Evolutionary conservation across 2,888 invertebrate species (phyloP).

Genomic region (Rugalucina vietnamica): DNA sequence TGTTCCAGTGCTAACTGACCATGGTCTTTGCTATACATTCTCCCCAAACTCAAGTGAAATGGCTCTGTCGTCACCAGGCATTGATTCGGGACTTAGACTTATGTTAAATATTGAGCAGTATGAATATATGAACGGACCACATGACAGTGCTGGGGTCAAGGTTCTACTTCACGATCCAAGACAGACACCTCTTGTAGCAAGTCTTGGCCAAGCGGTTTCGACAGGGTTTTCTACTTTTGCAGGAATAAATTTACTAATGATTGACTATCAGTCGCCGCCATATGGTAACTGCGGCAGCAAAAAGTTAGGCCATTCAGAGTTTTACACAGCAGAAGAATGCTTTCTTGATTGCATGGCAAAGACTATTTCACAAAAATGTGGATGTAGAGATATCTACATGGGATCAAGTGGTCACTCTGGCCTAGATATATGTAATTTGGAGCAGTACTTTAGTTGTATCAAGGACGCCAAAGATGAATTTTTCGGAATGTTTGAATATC

Average conservation of each 20-base stretch:
- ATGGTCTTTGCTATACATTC: too few relatives aligned
- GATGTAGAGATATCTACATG: slow-evolving; percentile 64
- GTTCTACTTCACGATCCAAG: slow-evolving; percentile 70
- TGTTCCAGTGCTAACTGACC: too few relatives aligned
- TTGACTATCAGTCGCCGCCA: slow-evolving; percentile 57
- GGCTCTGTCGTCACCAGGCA: too few relatives aligned
- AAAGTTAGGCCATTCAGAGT: slow-evolving; percentile 43
- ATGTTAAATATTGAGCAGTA: slow-evolving; percentile 76
- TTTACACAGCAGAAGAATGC: slow-evolving; percentile 64
- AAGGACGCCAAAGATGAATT: slow-evolving; percentile 28
- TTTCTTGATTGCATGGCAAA: slow-evolving; percentile 55
- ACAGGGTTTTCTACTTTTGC: too few relatives aligned
- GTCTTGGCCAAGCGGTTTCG: slow-evolving; percentile 73
- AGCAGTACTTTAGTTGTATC: slow-evolving; percentile 37
- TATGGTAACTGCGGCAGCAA: slow-evolving; percentile 60
- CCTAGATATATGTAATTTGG: slow-evolving; percentile 42
- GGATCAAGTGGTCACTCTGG: slow-evolving; percentile 38
- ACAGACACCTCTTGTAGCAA: slow-evolving; percentile 70
- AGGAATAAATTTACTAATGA: too few relatives aligned
- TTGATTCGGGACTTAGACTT: slow-evolving; percentile 71
- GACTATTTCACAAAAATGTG: slow-evolving; percentile 40
- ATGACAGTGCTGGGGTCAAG: slow-evolving; percentile 75
- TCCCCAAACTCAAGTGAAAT: too few relatives aligned
- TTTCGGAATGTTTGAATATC: not conserved
- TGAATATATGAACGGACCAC: slow-evolving; percentile 77